phyloP scores from a whole-genome alignment of 2,113 vertebrate genomes.

The Stegostoma tigrinum region DNA sequence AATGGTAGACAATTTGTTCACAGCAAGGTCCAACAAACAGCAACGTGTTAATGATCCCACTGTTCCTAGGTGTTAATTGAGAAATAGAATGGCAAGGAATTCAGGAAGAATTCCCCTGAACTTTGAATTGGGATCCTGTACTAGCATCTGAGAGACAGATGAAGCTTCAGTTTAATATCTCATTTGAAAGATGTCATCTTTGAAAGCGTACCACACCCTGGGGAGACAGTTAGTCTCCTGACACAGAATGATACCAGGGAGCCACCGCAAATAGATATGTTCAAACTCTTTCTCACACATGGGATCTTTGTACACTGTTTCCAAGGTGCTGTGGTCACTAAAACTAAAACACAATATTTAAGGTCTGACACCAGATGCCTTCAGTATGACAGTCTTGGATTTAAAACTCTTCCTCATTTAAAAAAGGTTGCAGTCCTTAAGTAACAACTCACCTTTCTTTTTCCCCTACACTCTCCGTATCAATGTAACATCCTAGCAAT shows the following conservation, averaged over 20 bases:
- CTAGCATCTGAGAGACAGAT: no score
- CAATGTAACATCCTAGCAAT: no score
- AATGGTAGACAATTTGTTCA: no score
- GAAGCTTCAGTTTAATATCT: no score
- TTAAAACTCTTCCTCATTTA: not conserved
- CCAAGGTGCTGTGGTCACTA: not conserved
- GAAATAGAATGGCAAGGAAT: not conserved
- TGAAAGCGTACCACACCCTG: no score
- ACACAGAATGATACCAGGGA: not conserved
- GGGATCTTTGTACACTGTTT: not conserved
- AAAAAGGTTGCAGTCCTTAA: not conserved
- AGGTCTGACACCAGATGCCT: not conserved
- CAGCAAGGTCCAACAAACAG: no score
- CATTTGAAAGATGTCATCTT: no score
- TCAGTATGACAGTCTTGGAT: not conserved
- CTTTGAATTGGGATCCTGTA: not conserved
- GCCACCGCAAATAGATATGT: not conserved
- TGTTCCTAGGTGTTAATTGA: no score
- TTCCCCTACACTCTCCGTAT: no score
- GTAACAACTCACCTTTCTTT: not conserved
- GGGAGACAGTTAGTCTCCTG: not conserved
- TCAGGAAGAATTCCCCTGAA: not conserved
- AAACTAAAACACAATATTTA: not conserved
- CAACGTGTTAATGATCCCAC: no score
- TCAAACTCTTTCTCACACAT: not conserved